Evolutionary conservation across 2,888 invertebrate species (phyloP).

Genomic region (Eupithecia insigniata): DNA sequence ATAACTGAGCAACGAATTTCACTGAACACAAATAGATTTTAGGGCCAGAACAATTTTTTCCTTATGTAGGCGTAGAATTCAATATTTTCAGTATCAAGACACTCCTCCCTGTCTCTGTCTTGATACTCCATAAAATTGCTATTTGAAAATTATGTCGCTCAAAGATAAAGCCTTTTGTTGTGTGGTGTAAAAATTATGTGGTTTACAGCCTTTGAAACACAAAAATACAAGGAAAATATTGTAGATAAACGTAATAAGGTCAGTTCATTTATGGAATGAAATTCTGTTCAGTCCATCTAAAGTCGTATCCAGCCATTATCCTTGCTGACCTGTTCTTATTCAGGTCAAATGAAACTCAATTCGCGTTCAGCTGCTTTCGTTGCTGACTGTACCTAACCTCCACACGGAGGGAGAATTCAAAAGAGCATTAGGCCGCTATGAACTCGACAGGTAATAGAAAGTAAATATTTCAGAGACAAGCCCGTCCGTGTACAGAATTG

Average conservation of each 20-base stretch:
- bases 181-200: no score
- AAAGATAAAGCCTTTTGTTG: no score
- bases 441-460: constrained; percentile 61
- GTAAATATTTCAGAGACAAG: constrained; percentile 61
- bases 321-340: no score
- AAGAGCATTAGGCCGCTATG: constrained; percentile 36
- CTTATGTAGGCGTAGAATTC: no score
- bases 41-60: neutral
- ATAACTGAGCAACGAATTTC: neutral
- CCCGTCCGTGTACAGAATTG: constrained; percentile 40
- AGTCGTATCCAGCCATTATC: no score
- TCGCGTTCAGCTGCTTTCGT: neutral
- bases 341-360: neutral
- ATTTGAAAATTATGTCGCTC: no score
- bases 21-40: neutral
- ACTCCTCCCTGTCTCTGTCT: no score
- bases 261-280: no score
- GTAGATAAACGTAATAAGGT: no score
- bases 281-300: neutral
- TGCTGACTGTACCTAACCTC: neutral
- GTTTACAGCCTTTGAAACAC: no score
- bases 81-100: neutral
- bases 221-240: neutral
- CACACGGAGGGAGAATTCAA: constrained; percentile 40
- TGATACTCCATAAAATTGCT: no score